Base-by-base conservation (phyloP, 2,888 invertebrate genomes). In the Sclerodermus sp. region DNA sequence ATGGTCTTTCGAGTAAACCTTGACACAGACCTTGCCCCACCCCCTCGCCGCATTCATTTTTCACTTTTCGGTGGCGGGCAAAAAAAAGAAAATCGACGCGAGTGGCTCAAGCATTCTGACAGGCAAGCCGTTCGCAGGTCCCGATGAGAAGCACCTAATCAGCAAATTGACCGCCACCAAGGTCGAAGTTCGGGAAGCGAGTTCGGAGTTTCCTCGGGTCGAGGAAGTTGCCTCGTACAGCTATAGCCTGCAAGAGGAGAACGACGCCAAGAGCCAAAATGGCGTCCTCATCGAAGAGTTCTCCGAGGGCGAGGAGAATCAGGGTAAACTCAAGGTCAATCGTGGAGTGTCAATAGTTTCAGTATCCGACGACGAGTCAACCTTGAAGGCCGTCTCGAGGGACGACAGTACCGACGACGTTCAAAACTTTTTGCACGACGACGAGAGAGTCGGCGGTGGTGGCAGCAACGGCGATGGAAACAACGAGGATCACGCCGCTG, bases 271-370 rank as follows among this genome's bases (percentile, higher is more conserved):
- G 17, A 55, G 69, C 0, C 72, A 68, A 39, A 78, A 71, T 38
- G 78, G 79, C 6, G 66, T 78, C n/a, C 49, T 80, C 4, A 60
- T 74, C 45, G 79, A 79, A 57, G 79, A 78, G 51, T 77, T 63
- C 58, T 79, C 76, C n/a, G 75, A 84, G 72, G 53, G 81, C 62
- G 74, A 81, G 66, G 68, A 80, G 69, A 38, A 76, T 67, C 70
- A 74, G 67, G 55, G 70, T 1, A 79, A 66, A 55, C 71, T 78
- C 3, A 58, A 65, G 5, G 71, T 78, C 0, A 82, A 81, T 62
- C 80, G 85, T 58, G 82, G 84, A 2, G 74, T 86, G n/a, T 87
- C 87, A 0, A 87, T 87, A n/a, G 82, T 83, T 53, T 86, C 87
- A 1, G 78, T 85, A 29, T 85, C 86, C 1, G 86, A 86, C 71